Evolutionary conservation across 1,140 invertebrate species (phyloP).

Genomic region (Drosophila subobscura): DNA sequence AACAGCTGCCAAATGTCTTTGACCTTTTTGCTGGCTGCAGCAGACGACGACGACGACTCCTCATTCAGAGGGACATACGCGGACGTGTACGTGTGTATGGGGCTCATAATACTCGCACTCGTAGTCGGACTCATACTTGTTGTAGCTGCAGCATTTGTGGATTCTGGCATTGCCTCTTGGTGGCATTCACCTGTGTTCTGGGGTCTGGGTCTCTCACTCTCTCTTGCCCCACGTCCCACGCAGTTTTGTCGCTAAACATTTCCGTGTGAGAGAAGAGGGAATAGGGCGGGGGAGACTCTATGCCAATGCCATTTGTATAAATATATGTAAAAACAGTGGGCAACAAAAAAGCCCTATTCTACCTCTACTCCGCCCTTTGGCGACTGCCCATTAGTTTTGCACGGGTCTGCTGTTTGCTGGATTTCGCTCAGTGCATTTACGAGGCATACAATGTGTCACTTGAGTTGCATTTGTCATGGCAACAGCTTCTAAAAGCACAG

Average conservation of each 20-base stretch:
- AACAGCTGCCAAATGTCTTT: slow-evolving; percentile 67
- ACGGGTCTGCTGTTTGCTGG: neutral
- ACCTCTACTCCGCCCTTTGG: slow-evolving; percentile 2
- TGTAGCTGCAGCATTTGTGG: slow-evolving; percentile 40
- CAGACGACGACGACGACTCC: no score
- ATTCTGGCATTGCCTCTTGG: slow-evolving; percentile 50
- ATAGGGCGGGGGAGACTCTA: slow-evolving; percentile 35
- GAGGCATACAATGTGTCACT: slow-evolving; percentile 77
- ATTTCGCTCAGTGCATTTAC: slow-evolving; percentile 37
- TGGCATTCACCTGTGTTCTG: slow-evolving; percentile 74
- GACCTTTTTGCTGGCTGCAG: slow-evolving; percentile 60
- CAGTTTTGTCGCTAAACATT: slow-evolving; percentile 61
- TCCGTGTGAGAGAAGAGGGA: slow-evolving; percentile 24
- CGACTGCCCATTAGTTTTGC: slow-evolving; percentile 63
- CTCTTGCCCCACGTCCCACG: slow-evolving; percentile 32
- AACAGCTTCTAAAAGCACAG: slow-evolving; percentile 57
- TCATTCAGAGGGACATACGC: no score
- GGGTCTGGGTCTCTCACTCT: slow-evolving; percentile 18
- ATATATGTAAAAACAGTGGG: slow-evolving; percentile 52
- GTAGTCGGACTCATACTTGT: no score
- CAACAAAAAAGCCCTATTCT: slow-evolving; percentile 10
- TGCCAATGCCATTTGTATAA: slow-evolving; percentile 57
- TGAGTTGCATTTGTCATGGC: slow-evolving; percentile 80
- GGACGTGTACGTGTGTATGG: neutral
- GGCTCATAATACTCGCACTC: slow-evolving; percentile 49